phyloP scores from a whole-genome alignment of 2,113 vertebrate species.

The Zootoca vivipara region DNA sequence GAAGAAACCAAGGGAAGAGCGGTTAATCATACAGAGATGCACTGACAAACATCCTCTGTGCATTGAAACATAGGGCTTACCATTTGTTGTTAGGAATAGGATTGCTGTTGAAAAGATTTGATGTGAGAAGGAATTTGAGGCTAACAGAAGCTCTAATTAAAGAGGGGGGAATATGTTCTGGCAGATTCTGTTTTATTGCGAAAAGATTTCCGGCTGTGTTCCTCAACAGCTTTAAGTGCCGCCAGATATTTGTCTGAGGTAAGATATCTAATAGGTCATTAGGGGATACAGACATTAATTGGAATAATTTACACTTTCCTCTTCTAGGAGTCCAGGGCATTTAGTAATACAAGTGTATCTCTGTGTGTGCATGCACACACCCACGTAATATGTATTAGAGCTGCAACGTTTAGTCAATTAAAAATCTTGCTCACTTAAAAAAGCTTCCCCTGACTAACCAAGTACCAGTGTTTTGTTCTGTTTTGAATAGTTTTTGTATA shows the following conservation, averaged over 20 bases:
- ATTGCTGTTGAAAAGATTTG: not conserved
- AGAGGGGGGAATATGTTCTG: not conserved
- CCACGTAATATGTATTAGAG: not conserved
- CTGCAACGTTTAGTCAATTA: not conserved
- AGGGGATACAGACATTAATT: constrained; percentile 14
- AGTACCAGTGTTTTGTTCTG: not conserved
- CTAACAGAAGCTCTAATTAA: not conserved
- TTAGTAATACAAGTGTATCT: not conserved
- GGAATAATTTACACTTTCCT: constrained; percentile 27
- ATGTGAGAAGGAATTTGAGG: not conserved
- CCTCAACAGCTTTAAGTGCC: not conserved
- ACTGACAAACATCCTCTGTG: not conserved
- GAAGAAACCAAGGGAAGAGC: not conserved
- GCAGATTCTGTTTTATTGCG: not conserved
- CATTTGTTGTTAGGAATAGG: not conserved
- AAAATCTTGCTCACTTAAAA: not conserved
- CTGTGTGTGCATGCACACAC: not conserved
- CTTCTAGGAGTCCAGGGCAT: not conserved
- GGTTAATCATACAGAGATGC: not conserved
- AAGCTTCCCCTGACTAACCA: not conserved
- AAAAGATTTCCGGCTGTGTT: not conserved
- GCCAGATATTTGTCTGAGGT: constrained; percentile 4
- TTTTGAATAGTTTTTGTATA: too few species aligned
- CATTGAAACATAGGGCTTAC: too few species aligned
- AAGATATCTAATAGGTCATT: constrained; percentile 22